These are phyloP conservation scores for Procambarus virginalis DNA, from an alignment of 1,140 invertebrate species.

Conservation along the genomic window DNA sequence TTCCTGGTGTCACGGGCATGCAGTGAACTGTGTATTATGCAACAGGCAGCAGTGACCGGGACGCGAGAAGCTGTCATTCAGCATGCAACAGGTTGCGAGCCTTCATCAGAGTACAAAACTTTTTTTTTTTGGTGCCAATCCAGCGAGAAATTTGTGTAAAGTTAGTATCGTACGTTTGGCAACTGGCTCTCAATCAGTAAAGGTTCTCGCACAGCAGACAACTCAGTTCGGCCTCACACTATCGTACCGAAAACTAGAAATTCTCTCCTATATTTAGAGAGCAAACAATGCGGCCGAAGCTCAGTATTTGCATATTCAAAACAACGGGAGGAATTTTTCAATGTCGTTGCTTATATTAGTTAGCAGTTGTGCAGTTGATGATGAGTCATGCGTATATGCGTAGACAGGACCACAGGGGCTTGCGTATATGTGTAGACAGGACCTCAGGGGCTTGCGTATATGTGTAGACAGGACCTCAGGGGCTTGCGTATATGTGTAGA, in stretches of 20 bases:
- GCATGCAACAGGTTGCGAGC: not conserved
- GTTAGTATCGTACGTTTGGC: not conserved
- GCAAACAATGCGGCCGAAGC: conserved; percentile 12
- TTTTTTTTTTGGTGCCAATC: not conserved
- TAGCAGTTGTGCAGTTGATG: not conserved
- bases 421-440: too few species aligned
- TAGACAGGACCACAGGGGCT: not conserved
- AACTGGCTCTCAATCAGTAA: not conserved
- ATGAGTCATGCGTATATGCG: not conserved
- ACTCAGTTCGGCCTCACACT: not conserved
- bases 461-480: too few species aligned
- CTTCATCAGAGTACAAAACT: not conserved
- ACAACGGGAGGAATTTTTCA: not conserved
- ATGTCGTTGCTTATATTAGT: not conserved
- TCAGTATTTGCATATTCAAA: conserved; percentile 19
- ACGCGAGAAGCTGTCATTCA: not conserved
- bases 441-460: too few species aligned
- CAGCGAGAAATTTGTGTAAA: not conserved
- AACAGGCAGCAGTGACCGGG: not conserved
- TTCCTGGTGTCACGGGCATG: not conserved
- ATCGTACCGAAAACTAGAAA: conserved; percentile 1
- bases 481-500: too few species aligned
- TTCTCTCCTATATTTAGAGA: conserved; percentile 16
- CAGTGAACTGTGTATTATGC: not conserved
- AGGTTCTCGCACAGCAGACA: not conserved